Conservation (phyloP, 1,140 invertebrate species). For the Aphelenchoides fujianensis region DNA sequence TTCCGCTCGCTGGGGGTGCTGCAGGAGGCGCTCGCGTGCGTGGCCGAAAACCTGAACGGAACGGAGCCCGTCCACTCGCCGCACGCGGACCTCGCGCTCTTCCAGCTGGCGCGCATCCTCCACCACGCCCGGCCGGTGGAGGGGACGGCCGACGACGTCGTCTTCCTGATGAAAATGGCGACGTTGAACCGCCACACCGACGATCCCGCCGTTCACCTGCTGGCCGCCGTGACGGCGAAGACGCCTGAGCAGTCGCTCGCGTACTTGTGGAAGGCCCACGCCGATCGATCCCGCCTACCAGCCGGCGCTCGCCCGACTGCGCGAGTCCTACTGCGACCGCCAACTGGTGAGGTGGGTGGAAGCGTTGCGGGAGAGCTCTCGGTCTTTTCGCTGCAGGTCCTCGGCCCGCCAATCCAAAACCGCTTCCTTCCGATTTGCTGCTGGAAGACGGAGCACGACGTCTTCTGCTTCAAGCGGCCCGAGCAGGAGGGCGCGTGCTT, state of each 20-base stretch:
- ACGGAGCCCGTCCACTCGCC: neutral
- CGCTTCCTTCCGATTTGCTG: constrained; percentile 25
- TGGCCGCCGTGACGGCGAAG: neutral
- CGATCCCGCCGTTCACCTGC: neutral
- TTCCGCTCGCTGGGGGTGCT: constrained; percentile 15
- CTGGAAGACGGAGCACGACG: constrained; percentile 30
- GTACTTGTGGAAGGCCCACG: neutral
- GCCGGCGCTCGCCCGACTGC: neutral
- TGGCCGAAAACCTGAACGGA: constrained; percentile 8
- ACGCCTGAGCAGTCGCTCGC: neutral
- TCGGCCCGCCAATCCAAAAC: neutral
- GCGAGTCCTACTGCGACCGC: constrained; percentile 1
- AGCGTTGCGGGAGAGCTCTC: constrained; percentile 14
- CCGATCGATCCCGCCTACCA: neutral
- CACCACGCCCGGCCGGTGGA: neutral
- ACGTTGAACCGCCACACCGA: neutral
- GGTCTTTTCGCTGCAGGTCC: neutral
- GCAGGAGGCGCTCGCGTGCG: constrained; percentile 24
- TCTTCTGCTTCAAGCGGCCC: constrained; percentile 26
- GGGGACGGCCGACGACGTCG: constrained; percentile 1
- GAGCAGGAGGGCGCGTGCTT: constrained; percentile 7
- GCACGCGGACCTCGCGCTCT: constrained; percentile 14
- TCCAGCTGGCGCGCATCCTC: constrained; percentile 9
- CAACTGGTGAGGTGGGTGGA: neutral
- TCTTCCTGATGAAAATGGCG: constrained; percentile 2